Evolutionary conservation across 2,113 vertebrate genomes (phyloP).

Genomic region (Conger conger): DNA sequence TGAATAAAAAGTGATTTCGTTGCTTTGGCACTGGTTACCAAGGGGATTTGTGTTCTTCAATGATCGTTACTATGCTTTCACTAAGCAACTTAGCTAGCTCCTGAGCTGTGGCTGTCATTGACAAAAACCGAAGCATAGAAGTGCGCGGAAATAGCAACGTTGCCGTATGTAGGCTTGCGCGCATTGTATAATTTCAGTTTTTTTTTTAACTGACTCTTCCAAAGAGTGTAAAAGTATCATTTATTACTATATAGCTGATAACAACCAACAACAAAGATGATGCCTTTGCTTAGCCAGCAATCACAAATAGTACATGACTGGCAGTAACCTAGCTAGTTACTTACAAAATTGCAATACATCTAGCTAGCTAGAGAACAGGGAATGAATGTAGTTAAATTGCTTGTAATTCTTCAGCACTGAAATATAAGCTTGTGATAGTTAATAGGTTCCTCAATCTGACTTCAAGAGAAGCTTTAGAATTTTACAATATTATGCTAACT

Average conservation of each 20-base stretch:
- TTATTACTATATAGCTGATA: not conserved
- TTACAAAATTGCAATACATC: not conserved
- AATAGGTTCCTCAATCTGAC: not conserved
- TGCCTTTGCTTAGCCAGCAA: too few species aligned
- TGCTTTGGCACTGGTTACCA: not conserved
- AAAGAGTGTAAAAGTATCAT: not conserved
- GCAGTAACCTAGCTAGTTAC: not conserved
- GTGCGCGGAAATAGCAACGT: not conserved
- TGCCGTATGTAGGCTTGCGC: not conserved
- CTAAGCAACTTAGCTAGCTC: not conserved
- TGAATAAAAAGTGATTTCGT: conserved; percentile 1
- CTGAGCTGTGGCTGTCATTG: not conserved
- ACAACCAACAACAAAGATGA: not conserved
- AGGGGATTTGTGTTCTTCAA: not conserved
- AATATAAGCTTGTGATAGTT: not conserved
- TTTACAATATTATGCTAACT: not conserved
- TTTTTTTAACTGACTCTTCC: not conserved
- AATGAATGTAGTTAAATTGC: not conserved
- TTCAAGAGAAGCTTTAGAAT: not conserved
- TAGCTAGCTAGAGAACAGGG: not conserved
- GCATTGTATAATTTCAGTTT: not conserved
- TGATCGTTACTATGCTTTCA: not conserved
- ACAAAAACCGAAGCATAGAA: not conserved
- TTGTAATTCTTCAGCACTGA: not conserved
- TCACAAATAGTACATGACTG: not conserved